Base-by-base conservation (phyloP, 2,888 invertebrate genomes). In the Seladonia tumulorum region DNA sequence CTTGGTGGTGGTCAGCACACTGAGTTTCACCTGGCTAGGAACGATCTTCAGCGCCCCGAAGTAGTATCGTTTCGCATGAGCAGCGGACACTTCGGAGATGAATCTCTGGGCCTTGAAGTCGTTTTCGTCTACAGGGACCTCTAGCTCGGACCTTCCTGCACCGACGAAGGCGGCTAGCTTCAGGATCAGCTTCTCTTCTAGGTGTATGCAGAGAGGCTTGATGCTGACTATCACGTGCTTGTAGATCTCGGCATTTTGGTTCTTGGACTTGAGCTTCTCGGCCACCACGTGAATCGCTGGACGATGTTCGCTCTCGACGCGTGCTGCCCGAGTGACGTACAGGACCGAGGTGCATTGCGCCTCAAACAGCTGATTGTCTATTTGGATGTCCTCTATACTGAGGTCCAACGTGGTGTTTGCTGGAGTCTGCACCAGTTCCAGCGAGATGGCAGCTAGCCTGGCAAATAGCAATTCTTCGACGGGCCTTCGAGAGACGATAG, bases 1-100 rank as follows among this genome's bases (percentile, higher is more conserved):
- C 95, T 98, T 98, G 89, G 97, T 97, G 0, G 98, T 97, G 42
- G 99, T 99, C 88, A 97, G 96, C 94, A 99, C 98, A 93, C 98
- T 98, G 84, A 99, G 96, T 2, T 98, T 97, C 76, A 99, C 97
- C 97, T 97, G 97, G 93, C 97, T 97, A 77, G 98, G 97, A 77
- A 97, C 97, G 85, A 99, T 96, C 94, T 97, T 97, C 88, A 99
- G 95, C 77, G 97, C 96, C 82, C 98, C 98, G 95, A 99, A 98
- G 95, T 99, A 98, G 95, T 98, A 98, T 89, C 99, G 96, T 92
- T 97, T 97, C 73, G 97, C 97, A 95, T 98, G 97, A 80, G 97
- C 97, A 53, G 98, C 97, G 70, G 98, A 97, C 10, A 98, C 97
- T 94, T 98, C 97, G 76, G 97, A 97, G 77, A 98, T 96, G 90